These are phyloP conservation scores for Strongylocentrotus purpuratus DNA, from an alignment of 35 echinoderm and acorn worm genomes.

Conservation along the genomic window DNA sequence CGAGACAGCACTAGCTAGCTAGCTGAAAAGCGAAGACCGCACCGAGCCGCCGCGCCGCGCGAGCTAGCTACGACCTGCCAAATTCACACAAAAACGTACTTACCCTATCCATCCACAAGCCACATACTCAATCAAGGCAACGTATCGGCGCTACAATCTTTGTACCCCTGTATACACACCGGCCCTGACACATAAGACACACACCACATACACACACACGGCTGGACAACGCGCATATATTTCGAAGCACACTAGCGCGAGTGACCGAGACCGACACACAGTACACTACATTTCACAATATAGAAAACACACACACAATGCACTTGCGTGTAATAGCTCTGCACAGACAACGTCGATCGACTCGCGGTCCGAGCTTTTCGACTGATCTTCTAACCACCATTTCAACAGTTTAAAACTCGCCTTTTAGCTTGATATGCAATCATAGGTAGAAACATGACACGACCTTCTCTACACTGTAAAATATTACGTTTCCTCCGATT, in stretches of 20 bases:
- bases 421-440: background rate
- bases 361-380: background rate
- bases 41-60: too few species aligned
- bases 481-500: background rate
- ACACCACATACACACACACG: background rate
- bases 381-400: background rate
- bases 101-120: background rate
- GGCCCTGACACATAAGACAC: background rate
- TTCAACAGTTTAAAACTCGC: background rate
- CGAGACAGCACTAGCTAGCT: too few species aligned
- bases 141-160: too few species aligned
- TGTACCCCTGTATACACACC: too few species aligned
- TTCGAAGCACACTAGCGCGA: background rate
- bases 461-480: background rate
- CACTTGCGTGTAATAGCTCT: background rate
- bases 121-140: background rate
- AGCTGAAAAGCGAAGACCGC: too few species aligned
- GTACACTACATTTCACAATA: background rate
- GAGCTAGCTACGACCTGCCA: too few species aligned
- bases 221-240: background rate
- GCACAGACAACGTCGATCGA: background rate
- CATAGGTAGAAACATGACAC: background rate
- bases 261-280: too few species aligned
- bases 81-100: background rate
- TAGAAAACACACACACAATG: background rate